phyloP scores from a whole-genome alignment of 2,888 invertebrate genomes.

The Phalangium opilio region DNA sequence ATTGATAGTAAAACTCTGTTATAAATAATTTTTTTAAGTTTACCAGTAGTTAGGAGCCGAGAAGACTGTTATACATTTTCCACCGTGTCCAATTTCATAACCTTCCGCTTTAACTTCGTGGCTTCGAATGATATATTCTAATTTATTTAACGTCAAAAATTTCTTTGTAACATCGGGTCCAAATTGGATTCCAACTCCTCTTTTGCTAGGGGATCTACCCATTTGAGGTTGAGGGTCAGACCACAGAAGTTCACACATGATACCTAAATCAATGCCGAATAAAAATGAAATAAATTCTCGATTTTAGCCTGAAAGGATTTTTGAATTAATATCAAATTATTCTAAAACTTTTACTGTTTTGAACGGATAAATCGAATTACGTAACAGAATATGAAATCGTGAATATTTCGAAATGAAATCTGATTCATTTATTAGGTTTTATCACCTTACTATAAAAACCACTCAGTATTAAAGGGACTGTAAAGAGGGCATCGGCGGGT shows the following conservation, averaged over 20 bases:
- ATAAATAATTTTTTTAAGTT: slow-evolving; percentile 21
- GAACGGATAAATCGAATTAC: too few relatives aligned
- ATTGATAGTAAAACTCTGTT: not conserved
- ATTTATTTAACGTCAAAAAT: slow-evolving; percentile 67
- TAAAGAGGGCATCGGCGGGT: too few relatives aligned
- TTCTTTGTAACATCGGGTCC: slow-evolving; percentile 87
- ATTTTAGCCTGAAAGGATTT: too few relatives aligned
- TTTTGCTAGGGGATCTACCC: slow-evolving; percentile 82
- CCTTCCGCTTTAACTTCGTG: slow-evolving; percentile 96
- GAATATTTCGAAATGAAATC: too few relatives aligned
- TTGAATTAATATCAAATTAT: too few relatives aligned
- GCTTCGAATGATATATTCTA: slow-evolving; percentile 87
- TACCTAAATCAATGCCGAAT: too few relatives aligned
- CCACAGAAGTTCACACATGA: slow-evolving; percentile 98
- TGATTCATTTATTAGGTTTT: too few relatives aligned
- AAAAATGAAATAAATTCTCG: too few relatives aligned
- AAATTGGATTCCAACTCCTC: slow-evolving; percentile 96
- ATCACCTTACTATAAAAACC: too few relatives aligned
- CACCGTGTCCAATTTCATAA: slow-evolving; percentile 85
- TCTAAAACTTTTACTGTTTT: too few relatives aligned
- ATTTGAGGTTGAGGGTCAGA: slow-evolving; percentile 85
- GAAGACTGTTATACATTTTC: slow-evolving; percentile 95
- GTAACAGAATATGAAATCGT: too few relatives aligned
- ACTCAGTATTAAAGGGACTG: too few relatives aligned
- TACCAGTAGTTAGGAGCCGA: slow-evolving; percentile 99